phyloP scores from a whole-genome alignment of 2,113 vertebrate species.

The Muscicapa adusta region DNA sequence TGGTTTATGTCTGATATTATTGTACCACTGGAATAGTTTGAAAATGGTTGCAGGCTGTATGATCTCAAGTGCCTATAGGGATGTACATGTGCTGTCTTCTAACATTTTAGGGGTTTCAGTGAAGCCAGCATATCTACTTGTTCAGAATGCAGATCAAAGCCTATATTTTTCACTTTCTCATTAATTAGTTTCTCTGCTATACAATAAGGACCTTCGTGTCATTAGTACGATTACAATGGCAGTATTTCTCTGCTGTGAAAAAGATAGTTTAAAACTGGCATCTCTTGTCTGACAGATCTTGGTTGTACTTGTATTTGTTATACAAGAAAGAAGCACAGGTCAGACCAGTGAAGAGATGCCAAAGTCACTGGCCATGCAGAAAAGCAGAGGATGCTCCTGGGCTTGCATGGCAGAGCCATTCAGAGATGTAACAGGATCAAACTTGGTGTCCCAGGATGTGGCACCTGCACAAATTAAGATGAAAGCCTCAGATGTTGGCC shows the following conservation, averaged over 20 bases:
- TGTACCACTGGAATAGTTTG: background rate
- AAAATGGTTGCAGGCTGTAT: background rate
- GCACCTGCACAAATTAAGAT: background rate
- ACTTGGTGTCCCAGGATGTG: background rate
- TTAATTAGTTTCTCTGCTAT: slow-evolving; percentile 14
- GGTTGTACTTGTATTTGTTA: background rate
- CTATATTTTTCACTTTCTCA: slow-evolving; percentile 9
- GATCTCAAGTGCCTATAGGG: background rate
- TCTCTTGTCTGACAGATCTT: background rate
- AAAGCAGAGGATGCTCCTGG: background rate
- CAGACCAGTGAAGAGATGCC: background rate
- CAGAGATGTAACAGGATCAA: background rate
- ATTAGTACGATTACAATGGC: background rate
- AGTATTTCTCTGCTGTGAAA: background rate
- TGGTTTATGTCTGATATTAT: slow-evolving; percentile 9
- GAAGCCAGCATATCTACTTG: background rate
- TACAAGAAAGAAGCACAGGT: background rate
- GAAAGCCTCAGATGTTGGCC: background rate
- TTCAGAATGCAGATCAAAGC: background rate
- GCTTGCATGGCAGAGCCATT: background rate
- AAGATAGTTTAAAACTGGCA: background rate
- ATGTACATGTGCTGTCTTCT: background rate
- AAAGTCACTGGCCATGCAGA: background rate
- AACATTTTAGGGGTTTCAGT: background rate
- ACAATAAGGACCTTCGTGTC: background rate